These are phyloP conservation scores for Rhynchomys soricoides DNA, from an alignment of 2,113 vertebrate genomes.

Conservation along the genomic window DNA sequence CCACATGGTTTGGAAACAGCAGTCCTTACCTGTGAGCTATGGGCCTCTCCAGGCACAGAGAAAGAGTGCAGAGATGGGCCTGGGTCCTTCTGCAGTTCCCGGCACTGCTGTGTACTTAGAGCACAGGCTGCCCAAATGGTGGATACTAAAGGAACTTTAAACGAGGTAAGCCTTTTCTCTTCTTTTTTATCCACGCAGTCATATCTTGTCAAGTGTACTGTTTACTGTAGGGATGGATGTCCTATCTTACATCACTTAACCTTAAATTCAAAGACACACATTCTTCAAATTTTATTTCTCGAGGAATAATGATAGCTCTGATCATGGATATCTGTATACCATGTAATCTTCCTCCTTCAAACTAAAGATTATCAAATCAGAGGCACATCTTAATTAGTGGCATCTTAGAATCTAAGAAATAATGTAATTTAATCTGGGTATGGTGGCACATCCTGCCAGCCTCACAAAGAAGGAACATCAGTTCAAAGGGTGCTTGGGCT, in stretches of 20 bases:
- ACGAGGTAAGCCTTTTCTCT: not conserved
- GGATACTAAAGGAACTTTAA: not conserved
- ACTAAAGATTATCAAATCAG: not conserved
- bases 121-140: not conserved
- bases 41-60: not conserved
- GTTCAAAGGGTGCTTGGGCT: not conserved
- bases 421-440: not conserved
- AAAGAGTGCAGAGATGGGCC: not conserved
- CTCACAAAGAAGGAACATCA: not conserved
- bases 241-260: not conserved
- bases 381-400: not conserved
- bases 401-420: slow-evolving; percentile 36
- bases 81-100: not conserved
- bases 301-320: not conserved
- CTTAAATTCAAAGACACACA: slow-evolving; percentile 2
- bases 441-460: not conserved
- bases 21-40: not conserved
- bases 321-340: not conserved
- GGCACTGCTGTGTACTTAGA: not conserved
- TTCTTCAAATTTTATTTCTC: slow-evolving; percentile 39
- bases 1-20: not conserved
- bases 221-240: not conserved
- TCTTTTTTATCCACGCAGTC: not conserved
- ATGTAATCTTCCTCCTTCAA: not conserved
- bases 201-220: not conserved